Conservation (phyloP, 2,888 invertebrate genomes). For the Microctonus hyperodae region DNA sequence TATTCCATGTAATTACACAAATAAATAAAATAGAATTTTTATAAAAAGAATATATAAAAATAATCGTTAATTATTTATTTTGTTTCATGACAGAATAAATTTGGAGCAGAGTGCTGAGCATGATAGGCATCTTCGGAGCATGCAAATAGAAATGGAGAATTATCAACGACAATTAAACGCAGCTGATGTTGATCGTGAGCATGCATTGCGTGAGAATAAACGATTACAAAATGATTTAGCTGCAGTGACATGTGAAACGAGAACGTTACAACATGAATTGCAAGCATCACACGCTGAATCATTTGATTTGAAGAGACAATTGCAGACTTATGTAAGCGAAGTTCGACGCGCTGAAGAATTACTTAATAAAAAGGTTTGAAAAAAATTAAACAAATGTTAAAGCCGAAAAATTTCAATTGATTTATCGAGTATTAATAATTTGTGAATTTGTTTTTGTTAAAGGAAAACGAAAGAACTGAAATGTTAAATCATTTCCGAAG, state of each 20-base stretch:
- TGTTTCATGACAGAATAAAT: slow-evolving; percentile 46
- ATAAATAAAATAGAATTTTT: no score
- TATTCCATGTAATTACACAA: no score
- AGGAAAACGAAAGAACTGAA: slow-evolving; percentile 82
- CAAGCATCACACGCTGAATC: slow-evolving; percentile 76
- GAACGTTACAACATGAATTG: slow-evolving; percentile 72
- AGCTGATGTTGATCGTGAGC: slow-evolving; percentile 68
- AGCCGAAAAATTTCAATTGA: not conserved
- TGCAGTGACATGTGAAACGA: slow-evolving; percentile 69
- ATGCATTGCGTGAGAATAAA: slow-evolving; percentile 72
- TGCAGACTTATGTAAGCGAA: slow-evolving; percentile 84
- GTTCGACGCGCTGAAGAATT: slow-evolving; percentile 81
- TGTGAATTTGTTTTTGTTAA: slow-evolving; percentile 27
- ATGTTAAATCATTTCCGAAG: slow-evolving; percentile 82
- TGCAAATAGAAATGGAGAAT: slow-evolving; percentile 65
- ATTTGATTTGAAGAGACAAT: slow-evolving; percentile 75
- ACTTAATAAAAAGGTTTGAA: slow-evolving; percentile 71
- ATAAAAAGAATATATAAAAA: not conserved
- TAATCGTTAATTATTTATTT: not conserved
- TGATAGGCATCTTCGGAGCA: slow-evolving; percentile 52
- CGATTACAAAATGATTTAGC: slow-evolving; percentile 78
- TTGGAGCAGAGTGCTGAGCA: slow-evolving; percentile 55
- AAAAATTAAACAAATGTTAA: not conserved
- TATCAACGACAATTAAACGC: slow-evolving; percentile 70
- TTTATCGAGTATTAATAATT: slow-evolving; percentile 5